Percentiles rank a stretch among this genome's conserved stretches.
These are phyloP conservation scores for Gallinago paraguaiae DNA, from an alignment of 2,113 vertebrate genomes.

Conservation along the genomic window DNA sequence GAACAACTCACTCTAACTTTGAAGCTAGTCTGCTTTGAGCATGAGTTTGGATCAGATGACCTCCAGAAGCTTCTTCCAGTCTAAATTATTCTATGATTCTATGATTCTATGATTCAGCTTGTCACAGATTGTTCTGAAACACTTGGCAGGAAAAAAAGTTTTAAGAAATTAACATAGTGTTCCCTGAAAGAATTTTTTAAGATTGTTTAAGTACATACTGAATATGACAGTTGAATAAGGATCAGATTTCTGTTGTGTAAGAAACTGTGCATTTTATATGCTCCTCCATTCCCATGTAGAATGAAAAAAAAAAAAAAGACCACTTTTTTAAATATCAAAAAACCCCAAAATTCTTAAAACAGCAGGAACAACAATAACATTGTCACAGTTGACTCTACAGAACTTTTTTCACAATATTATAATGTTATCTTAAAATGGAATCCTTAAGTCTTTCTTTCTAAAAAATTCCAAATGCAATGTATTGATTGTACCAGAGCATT, in stretches of 20 bases:
- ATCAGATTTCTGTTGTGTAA: background rate
- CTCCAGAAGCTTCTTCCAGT: background rate
- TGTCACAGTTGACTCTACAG: background rate
- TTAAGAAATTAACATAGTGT: background rate
- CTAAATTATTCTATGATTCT: background rate
- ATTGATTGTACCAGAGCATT: background rate
- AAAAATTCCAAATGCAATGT: background rate
- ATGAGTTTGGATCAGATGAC: background rate
- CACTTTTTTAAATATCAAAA: background rate
- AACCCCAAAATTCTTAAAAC: background rate
- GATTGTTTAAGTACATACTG: background rate
- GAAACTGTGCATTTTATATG: background rate
- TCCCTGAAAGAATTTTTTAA: background rate
- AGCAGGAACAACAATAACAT: background rate
- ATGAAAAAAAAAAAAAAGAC: background rate
- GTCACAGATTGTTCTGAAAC: conserved; percentile 1
- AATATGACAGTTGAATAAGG: background rate
- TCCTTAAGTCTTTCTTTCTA: background rate
- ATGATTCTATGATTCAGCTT: background rate
- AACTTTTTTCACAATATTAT: background rate
- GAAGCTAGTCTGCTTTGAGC: background rate
- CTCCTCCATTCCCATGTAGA: background rate
- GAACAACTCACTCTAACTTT: background rate
- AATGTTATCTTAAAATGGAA: background rate
- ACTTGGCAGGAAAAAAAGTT: background rate